These are phyloP conservation scores for Psittacara wagleri DNA, from an alignment of 2,113 vertebrate genomes.

Conservation along the genomic window DNA sequence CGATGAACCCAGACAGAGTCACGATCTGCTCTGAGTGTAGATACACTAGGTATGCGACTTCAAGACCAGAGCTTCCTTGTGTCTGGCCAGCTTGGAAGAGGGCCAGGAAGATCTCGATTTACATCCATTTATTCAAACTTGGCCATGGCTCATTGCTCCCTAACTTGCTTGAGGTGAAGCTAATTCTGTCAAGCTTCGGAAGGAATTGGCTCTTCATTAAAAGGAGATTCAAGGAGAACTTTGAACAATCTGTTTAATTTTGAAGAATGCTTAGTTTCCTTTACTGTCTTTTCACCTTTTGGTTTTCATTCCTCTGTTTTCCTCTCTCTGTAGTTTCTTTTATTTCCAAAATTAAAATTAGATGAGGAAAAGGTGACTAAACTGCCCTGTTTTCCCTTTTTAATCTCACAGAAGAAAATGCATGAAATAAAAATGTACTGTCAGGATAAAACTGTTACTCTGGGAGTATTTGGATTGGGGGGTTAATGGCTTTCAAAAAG, in stretches of 20 bases:
- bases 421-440: not conserved
- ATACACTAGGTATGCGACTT: not conserved
- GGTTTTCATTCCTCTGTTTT: not conserved
- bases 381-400: not conserved
- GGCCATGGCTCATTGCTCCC: not conserved
- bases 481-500: too few species aligned
- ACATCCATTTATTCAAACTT: not conserved
- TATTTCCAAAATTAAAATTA: not conserved
- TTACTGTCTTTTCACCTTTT: not conserved
- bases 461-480: not conserved
- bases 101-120: conserved; percentile 15
- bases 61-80: not conserved
- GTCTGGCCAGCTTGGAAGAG: conserved; percentile 34
- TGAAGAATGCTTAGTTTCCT: not conserved
- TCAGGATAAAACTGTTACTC: not conserved
- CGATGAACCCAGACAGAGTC: not conserved
- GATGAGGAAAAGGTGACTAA: not conserved
- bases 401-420: not conserved
- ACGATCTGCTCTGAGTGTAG: not conserved
- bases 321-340: not conserved
- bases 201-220: not conserved
- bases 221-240: not conserved
- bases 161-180: conserved; percentile 25
- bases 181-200: not conserved
- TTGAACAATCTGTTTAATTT: not conserved